Percentiles rank a stretch among this genome's conserved stretches.
These are phyloP conservation scores for Drosophila multiciliata DNA, from an alignment of 2,888 invertebrate genomes.

Conservation along the genomic window DNA sequence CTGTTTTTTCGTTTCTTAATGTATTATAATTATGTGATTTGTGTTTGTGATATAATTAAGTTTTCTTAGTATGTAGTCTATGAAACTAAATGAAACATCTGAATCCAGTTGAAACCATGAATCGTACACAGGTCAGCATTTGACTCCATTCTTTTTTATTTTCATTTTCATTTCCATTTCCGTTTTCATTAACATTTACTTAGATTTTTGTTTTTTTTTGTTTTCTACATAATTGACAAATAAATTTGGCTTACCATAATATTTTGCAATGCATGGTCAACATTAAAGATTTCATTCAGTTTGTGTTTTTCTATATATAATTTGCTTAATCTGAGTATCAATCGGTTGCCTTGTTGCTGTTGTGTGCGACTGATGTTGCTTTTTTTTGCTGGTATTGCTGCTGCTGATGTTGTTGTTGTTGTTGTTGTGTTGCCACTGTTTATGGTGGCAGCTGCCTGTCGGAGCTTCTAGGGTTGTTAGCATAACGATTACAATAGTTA, in stretches of 20 bases:
- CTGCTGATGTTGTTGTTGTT: conserved; percentile 22
- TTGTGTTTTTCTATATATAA: conserved; percentile 25
- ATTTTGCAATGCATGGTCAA: conserved; percentile 75
- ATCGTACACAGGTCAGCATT: conserved; percentile 62
- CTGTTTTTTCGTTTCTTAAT: neutral
- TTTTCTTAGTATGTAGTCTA: conserved; percentile 32
- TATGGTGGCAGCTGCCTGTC: conserved; percentile 62
- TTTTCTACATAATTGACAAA: conserved; percentile 71
- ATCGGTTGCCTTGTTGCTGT: conserved; percentile 55
- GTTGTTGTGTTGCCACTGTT: conserved; percentile 33
- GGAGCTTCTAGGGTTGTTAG: conserved; percentile 63
- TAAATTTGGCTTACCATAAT: conserved; percentile 78
- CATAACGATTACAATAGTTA: conserved; percentile 59
- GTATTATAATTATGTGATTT: neutral
- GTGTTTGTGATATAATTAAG: conserved; percentile 21
- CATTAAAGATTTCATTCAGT: conserved; percentile 58
- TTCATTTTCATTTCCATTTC: neutral
- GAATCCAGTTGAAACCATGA: conserved; percentile 72
- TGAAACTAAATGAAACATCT: conserved; percentile 59
- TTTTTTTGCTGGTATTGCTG: conserved; percentile 14
- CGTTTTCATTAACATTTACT: conserved; percentile 7
- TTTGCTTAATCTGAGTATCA: conserved; percentile 72
- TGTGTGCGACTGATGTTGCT: conserved; percentile 25
- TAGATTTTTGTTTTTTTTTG: conserved; percentile 7
- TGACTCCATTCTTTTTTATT: conserved; percentile 30